phyloP scores from a whole-genome alignment of 2,888 invertebrate species.

The Apamea crenata region DNA sequence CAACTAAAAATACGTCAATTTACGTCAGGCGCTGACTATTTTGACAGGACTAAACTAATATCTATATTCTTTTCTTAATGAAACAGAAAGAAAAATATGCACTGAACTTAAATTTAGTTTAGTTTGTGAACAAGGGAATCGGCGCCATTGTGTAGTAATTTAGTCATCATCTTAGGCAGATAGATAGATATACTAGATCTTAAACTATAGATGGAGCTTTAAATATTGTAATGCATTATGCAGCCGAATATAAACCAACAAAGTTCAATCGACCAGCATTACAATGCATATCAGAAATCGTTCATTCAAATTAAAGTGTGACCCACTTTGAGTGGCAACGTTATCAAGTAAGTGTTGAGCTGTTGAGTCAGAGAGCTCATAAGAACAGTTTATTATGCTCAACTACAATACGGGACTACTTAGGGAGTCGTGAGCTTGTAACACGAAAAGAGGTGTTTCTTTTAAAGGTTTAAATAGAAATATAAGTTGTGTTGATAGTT shows the following conservation, averaged over 20 bases:
- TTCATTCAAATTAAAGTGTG: conserved; percentile 43
- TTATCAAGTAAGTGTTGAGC: conserved; percentile 46
- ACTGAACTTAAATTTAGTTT: too few species aligned
- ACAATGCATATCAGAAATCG: conserved; percentile 27
- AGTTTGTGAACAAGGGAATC: too few species aligned
- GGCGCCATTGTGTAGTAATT: too few species aligned
- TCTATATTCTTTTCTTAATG: too few species aligned
- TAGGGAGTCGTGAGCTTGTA: conserved; percentile 33
- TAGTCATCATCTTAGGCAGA: too few species aligned
- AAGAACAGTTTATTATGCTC: conserved; percentile 33
- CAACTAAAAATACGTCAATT: too few species aligned
- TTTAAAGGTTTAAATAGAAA: neutral
- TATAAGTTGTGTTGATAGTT: conserved; percentile 10
- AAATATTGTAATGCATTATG: too few species aligned
- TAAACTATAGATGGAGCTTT: too few species aligned
- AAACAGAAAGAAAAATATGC: too few species aligned
- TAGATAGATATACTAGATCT: too few species aligned
- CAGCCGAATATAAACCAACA: neutral
- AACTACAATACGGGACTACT: conserved; percentile 29
- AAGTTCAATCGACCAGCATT: neutral
- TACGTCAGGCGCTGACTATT: too few species aligned
- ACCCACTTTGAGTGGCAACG: conserved; percentile 32
- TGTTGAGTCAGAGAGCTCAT: conserved; percentile 23
- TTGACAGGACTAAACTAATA: too few species aligned
- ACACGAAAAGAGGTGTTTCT: neutral